phyloP scores from a whole-genome alignment of 2,113 vertebrate species.

The Ascaphus truei region DNA sequence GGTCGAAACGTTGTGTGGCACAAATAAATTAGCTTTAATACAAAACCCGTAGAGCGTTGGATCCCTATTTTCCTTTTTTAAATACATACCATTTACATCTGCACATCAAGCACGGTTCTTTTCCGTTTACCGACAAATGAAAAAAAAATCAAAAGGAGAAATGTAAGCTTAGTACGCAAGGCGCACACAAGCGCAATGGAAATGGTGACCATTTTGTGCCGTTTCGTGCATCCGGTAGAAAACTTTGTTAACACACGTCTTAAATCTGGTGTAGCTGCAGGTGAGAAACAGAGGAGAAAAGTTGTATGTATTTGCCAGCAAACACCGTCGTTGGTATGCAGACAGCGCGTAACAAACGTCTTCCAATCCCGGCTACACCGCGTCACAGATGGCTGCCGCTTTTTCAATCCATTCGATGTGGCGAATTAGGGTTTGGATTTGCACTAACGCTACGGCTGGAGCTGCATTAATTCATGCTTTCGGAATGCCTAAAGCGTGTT shows the following conservation, averaged over 20 bases:
- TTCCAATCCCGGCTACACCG: neutral
- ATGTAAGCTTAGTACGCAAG: too few relatives aligned
- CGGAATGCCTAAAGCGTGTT: slow-evolving; percentile 1
- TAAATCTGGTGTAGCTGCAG: neutral
- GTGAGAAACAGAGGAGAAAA: neutral
- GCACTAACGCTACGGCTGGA: neutral
- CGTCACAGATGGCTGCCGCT: neutral
- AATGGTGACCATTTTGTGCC: too few relatives aligned
- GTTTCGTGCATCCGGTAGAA: too few relatives aligned
- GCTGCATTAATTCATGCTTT: neutral
- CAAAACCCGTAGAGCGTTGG: too few relatives aligned
- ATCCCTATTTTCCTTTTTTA: too few relatives aligned
- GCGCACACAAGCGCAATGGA: too few relatives aligned
- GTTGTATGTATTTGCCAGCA: neutral
- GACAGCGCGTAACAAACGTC: neutral
- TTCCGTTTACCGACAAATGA: too few relatives aligned
- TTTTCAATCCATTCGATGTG: neutral
- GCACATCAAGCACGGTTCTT: too few relatives aligned
- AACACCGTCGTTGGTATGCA: slow-evolving; percentile 8
- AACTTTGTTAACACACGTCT: neutral
- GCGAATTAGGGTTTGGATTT: neutral
- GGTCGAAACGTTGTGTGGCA: too few relatives aligned
- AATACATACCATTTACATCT: too few relatives aligned
- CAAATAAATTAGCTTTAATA: too few relatives aligned
- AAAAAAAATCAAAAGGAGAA: too few relatives aligned